Conservation (phyloP, 1,140 invertebrate genomes). For the Drosophila baimaii region DNA sequence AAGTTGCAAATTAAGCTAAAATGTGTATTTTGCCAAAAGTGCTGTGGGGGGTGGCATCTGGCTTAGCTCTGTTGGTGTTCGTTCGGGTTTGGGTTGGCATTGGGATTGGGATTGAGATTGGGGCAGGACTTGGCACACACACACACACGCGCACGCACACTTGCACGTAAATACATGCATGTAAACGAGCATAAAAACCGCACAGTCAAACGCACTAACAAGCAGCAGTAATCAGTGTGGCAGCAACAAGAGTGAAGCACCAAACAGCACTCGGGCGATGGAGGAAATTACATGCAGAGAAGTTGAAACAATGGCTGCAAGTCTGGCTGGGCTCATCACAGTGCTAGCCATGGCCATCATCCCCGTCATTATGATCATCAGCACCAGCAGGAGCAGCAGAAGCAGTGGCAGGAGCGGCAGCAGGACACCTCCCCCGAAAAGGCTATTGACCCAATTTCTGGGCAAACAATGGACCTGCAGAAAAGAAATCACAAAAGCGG, state of each 20-base stretch:
- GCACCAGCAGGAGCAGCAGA: slow-evolving; percentile 16
- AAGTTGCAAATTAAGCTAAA: slow-evolving; percentile 81
- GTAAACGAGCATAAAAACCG: slow-evolving; percentile 74
- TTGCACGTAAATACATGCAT: slow-evolving; percentile 46
- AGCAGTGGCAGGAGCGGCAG: slow-evolving; percentile 2
- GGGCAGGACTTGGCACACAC: slow-evolving; percentile 32
- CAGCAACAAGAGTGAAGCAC: slow-evolving; percentile 45
- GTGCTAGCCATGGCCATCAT: slow-evolving; percentile 28
- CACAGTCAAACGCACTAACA: slow-evolving; percentile 79
- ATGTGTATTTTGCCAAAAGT: slow-evolving; percentile 76
- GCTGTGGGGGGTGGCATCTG: slow-evolving; percentile 17
- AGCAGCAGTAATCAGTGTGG: slow-evolving; percentile 74
- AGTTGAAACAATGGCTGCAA: slow-evolving; percentile 70
- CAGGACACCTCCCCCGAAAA: slow-evolving; percentile 38
- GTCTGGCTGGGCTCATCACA: slow-evolving; percentile 57
- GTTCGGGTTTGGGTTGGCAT: not conserved
- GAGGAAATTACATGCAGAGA: slow-evolving; percentile 75
- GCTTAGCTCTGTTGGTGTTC: not conserved
- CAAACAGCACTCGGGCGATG: slow-evolving; percentile 17
- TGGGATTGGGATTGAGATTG: slow-evolving; percentile 10
- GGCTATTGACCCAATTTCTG: slow-evolving; percentile 73
- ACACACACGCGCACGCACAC: slow-evolving; percentile 12
- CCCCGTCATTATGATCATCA: slow-evolving; percentile 30
- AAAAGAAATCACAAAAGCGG: slow-evolving; percentile 59
- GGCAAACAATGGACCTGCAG: slow-evolving; percentile 64